phyloP scores from a whole-genome alignment of 2,797 vertebrate genomes.

The Danio choprae region DNA sequence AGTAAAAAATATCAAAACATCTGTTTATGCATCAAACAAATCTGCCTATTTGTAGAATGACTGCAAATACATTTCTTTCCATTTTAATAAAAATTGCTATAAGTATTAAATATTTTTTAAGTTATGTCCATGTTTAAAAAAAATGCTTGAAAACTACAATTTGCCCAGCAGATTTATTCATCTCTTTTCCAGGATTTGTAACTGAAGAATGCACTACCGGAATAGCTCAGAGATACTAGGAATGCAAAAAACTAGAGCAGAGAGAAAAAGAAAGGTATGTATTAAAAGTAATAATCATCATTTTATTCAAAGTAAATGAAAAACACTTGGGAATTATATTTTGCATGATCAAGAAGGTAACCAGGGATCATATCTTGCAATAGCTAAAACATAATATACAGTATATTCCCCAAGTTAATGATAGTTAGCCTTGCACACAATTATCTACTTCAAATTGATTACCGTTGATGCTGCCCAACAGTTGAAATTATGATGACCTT shows the following conservation, averaged over 20 bases:
- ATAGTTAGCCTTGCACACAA: neutral
- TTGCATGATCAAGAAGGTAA: neutral
- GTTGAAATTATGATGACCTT: slow-evolving; percentile 79
- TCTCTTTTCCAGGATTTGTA: slow-evolving; percentile 77
- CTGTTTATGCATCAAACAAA: slow-evolving; percentile 6
- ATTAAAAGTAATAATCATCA: neutral
- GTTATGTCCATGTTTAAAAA: slow-evolving; percentile 8
- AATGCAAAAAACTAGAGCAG: slow-evolving; percentile 57
- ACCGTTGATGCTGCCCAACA: slow-evolving; percentile 87
- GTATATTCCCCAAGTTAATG: neutral
- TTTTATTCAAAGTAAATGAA: neutral
- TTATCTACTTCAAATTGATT: slow-evolving; percentile 26
- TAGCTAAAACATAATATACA: no score
- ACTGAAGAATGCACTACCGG: slow-evolving; percentile 82
- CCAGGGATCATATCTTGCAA: neutral
- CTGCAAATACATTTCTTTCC: slow-evolving; percentile 16
- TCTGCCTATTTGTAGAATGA: neutral
- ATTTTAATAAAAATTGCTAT: neutral
- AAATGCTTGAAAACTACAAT: neutral
- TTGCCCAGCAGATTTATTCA: slow-evolving; percentile 1
- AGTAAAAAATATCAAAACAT: neutral
- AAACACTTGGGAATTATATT: neutral
- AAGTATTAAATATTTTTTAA: neutral
- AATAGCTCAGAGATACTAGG: slow-evolving; percentile 81
- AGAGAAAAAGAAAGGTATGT: neutral